Conservation (phyloP, 2,797 vertebrate genomes). For the Rhinophrynus dorsalis region DNA sequence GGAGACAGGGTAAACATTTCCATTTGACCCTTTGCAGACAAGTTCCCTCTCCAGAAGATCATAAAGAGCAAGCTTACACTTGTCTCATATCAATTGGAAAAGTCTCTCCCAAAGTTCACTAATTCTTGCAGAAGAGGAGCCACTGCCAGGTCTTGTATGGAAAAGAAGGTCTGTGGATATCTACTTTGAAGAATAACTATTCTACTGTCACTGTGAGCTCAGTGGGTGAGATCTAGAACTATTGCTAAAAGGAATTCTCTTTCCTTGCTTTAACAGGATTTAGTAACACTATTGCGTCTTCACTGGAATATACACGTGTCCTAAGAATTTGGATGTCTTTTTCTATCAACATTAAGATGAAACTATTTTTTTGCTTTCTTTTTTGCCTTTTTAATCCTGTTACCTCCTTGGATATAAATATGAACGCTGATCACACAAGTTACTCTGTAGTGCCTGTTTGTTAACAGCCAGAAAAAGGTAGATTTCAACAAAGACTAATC, state of each 20-base stretch:
- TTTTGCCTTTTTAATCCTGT: slow-evolving; percentile 62
- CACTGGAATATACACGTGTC: slow-evolving; percentile 57
- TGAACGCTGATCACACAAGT: slow-evolving; percentile 21
- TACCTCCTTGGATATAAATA: slow-evolving; percentile 60
- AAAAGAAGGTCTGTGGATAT: slow-evolving; percentile 51
- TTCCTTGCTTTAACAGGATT: slow-evolving; percentile 70
- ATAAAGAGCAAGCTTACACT: slow-evolving; percentile 80
- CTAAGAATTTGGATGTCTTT: slow-evolving; percentile 56
- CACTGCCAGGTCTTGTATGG: slow-evolving; percentile 16
- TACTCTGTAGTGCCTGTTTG: slow-evolving; percentile 44
- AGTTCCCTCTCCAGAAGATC: slow-evolving; percentile 82
- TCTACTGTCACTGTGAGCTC: slow-evolving; percentile 51
- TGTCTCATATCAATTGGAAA: slow-evolving; percentile 69
- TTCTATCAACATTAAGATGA: slow-evolving; percentile 60
- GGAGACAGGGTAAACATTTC: slow-evolving; percentile 89
- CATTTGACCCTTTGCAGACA: slow-evolving; percentile 78
- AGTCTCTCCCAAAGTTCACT: slow-evolving; percentile 55
- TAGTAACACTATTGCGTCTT: slow-evolving; percentile 51
- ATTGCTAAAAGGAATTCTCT: slow-evolving; percentile 79
- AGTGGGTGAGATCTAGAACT: slow-evolving; percentile 70
- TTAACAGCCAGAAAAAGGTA: slow-evolving; percentile 32
- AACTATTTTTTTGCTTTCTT: slow-evolving; percentile 56
- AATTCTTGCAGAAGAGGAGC: slow-evolving; percentile 53
- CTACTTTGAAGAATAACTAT: slow-evolving; percentile 31
- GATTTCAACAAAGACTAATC: slow-evolving; percentile 38